Conservation (phyloP, 2,113 vertebrate species). For the Coreoperca whiteheadi region DNA sequence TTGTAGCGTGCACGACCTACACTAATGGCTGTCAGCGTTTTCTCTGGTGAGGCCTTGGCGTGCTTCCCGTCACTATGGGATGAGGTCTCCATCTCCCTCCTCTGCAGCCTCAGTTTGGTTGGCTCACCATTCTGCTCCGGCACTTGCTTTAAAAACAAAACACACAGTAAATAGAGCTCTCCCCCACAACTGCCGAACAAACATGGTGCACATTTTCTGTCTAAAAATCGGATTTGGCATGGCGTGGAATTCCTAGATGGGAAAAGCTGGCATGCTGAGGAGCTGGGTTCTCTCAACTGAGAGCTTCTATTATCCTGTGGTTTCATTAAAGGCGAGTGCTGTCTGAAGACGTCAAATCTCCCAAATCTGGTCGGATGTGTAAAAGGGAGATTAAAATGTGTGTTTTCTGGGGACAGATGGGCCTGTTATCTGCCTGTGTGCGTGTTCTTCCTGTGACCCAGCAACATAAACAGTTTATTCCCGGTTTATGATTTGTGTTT, state of each 20-base stretch:
- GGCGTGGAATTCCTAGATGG: conserved; percentile 10
- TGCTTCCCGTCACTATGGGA: conserved; percentile 88
- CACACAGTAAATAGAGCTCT: background rate
- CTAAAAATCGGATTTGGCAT: background rate
- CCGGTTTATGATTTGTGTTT: conserved; percentile 21
- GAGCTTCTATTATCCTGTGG: conserved; percentile 76
- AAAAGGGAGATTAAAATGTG: conserved; percentile 65
- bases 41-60: conserved; percentile 86
- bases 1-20: conserved; percentile 43
- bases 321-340: conserved; percentile 70
- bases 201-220: background rate
- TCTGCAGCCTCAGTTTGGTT: conserved; percentile 74
- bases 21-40: conserved; percentile 77
- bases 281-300: conserved; percentile 62
- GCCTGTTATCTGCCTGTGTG: conserved; percentile 27
- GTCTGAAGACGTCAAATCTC: conserved; percentile 83
- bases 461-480: conserved; percentile 17
- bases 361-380: conserved; percentile 86
- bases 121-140: conserved; percentile 75
- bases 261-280: background rate
- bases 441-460: background rate
- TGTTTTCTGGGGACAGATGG: conserved; percentile 62
- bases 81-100: conserved; percentile 88
- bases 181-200: background rate
- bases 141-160: conserved; percentile 67